A percentile compares a stretch with the other conserved stretches of the same genome.
These are phyloP conservation scores for Pandion haliaetus DNA, from an alignment of 2,113 vertebrate species.

Conservation along the genomic window DNA sequence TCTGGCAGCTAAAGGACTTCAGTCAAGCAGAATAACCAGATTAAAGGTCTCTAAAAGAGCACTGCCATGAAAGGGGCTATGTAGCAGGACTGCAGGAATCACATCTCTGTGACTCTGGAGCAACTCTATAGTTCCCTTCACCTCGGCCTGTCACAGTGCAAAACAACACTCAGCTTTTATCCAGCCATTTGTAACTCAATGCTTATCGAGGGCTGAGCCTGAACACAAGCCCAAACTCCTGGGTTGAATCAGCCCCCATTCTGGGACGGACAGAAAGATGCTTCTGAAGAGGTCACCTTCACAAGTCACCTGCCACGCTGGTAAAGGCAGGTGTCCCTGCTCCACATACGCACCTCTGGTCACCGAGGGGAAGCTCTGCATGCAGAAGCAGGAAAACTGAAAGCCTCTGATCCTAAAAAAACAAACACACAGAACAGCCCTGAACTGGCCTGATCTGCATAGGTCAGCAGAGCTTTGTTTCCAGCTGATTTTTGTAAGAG, in stretches of 20 bases:
- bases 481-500: not conserved
- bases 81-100: not conserved
- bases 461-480: not conserved
- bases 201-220: not conserved
- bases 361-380: not conserved
- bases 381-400: not conserved
- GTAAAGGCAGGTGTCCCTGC: not conserved
- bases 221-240: not conserved
- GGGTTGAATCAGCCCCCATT: not conserved
- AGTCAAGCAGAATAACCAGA: not conserved
- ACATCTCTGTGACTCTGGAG: not conserved
- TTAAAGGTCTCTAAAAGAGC: not conserved
- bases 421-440: not conserved
- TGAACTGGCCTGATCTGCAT: not conserved
- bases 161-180: not conserved
- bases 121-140: not conserved
- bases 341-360: not conserved
- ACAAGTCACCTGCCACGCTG: rapidly evolving
- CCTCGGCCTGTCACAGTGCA: not conserved
- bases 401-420: not conserved
- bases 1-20: not conserved
- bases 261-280: not conserved
- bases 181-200: not conserved
- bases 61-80: not conserved
- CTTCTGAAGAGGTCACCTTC: not conserved